A percentile compares a stretch with the other conserved stretches of the same genome.
Evolutionary conservation across 1,140 invertebrate species (phyloP).

Genomic region (Parasteatoda tepidariorum): DNA sequence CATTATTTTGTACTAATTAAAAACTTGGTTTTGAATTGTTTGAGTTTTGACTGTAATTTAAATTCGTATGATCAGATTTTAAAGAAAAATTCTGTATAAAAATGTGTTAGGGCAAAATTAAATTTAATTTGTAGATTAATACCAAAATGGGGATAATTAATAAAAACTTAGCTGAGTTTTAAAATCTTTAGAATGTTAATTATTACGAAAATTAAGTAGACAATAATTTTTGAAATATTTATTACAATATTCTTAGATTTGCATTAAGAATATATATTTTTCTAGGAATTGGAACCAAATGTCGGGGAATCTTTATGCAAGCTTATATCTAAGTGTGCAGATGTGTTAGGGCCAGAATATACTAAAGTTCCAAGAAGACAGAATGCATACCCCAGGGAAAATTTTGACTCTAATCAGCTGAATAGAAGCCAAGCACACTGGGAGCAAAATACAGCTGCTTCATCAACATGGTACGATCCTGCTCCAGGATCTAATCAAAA

Average conservation of each 20-base stretch:
- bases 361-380: slow-evolving; percentile 1
- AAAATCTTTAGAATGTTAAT: no score
- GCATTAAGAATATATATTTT: not conserved
- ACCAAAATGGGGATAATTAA: not conserved
- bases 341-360: not conserved
- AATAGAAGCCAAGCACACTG: slow-evolving; percentile 28
- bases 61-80: no score
- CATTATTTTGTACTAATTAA: no score
- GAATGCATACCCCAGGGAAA: not conserved
- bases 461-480: slow-evolving; percentile 15
- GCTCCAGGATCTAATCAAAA: not conserved
- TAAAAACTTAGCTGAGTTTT: no score
- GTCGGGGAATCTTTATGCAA: slow-evolving; percentile 70
- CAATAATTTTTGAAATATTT: no score
- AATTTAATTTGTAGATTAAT: not conserved
- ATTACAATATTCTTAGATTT: no score
- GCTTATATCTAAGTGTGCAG: slow-evolving; percentile 61
- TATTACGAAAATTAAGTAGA: no score
- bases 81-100: no score
- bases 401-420: slow-evolving; percentile 13
- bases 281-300: slow-evolving; percentile 70
- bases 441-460: not conserved
- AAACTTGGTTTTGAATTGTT: no score
- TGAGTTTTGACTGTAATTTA: no score
- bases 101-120: not conserved